Base-by-base conservation (phyloP, 2,797 vertebrate genomes). In the Hipposideros larvatus region DNA sequence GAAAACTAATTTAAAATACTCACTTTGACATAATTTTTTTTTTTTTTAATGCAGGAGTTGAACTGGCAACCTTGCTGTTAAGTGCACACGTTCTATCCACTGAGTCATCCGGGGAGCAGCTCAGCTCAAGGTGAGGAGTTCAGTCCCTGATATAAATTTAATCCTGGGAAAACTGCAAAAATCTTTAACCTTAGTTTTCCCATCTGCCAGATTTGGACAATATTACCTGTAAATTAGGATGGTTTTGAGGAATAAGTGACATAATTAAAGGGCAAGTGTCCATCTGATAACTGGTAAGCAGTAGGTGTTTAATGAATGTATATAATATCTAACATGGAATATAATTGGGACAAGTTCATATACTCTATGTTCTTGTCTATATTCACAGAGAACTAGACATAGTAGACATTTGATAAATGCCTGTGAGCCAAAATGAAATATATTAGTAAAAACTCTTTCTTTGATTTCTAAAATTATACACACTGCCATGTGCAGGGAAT, bases 1-100 rank as follows among this genome's bases (percentile, higher is more conserved):
- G 24, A 91, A 91, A 91, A 53, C 28, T 65, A 92, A 80, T 57
- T 88, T 92, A 65, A 83, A 93, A 75, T 78, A 65, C 66, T 59
- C 46, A 7, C 21, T 88, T 28, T 91, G 48, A 90, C n/a, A 55
- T 37, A 37, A 37, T 37, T 37, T 37, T 37, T 37, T 34, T 34
- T 34, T 37, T 37, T 37, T 37, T 37, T 37, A 37, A 37, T 37
- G 37, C 37, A 3, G 37, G 37, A 37, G 37, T 37, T 37, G 37
- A 37, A 37, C 37, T 37, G 37, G 37, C 37, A 37, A 37, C 37
- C 37, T 37, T 37, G 37, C 37, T 37, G 37, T 37, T 37, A 37
- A 37, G 37, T 37, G 37, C 37, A 37, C 37, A 37, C 37, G 37
- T 37, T 37, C 37, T 37, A 37, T 37, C 37, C 37, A 37, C 37